Evolutionary conservation across 2,797 vertebrate genomes (phyloP).

Genomic region (Astyanax mexicanus): DNA sequence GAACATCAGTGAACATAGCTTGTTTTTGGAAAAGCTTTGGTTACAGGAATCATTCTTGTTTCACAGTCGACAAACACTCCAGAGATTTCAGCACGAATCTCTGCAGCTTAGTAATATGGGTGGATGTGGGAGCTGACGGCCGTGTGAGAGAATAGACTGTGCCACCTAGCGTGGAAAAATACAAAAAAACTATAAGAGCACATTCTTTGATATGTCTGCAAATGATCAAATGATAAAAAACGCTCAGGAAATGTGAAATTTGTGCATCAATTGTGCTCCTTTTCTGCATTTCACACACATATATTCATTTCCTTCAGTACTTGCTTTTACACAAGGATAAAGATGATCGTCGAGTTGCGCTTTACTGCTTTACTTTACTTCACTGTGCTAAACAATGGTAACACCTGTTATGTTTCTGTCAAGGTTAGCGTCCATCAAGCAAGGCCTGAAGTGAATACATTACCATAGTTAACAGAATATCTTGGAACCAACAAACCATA

Average conservation of each 20-base stretch:
- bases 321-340: conserved; percentile 42
- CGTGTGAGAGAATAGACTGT: conserved; percentile 46
- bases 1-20: conserved; percentile 28
- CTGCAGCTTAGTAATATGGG: conserved; percentile 36
- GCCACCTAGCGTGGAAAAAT: conserved; percentile 42
- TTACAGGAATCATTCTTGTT: conserved; percentile 61
- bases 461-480: conserved; percentile 21
- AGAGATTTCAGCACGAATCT: conserved; percentile 45
- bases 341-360: conserved; percentile 37
- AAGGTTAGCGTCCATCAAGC: conserved; percentile 26
- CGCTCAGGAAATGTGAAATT: conserved; percentile 46
- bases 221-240: conserved; percentile 46
- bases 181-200: conserved; percentile 32
- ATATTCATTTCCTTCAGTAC: conserved; percentile 54
- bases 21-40: conserved; percentile 69
- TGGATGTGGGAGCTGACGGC: conserved; percentile 44
- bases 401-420: conserved; percentile 50
- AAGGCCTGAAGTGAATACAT: conserved; percentile 33
- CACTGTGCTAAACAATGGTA: conserved; percentile 42
- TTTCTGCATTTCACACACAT: conserved; percentile 49
- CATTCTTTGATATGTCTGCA: conserved; percentile 54
- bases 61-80: conserved; percentile 62
- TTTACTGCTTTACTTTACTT: conserved; percentile 37
- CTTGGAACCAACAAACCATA: conserved; percentile 21
- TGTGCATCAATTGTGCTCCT: conserved; percentile 54